Conservation (phyloP, 2,113 vertebrate genomes). For the Hiodon alosoides region DNA sequence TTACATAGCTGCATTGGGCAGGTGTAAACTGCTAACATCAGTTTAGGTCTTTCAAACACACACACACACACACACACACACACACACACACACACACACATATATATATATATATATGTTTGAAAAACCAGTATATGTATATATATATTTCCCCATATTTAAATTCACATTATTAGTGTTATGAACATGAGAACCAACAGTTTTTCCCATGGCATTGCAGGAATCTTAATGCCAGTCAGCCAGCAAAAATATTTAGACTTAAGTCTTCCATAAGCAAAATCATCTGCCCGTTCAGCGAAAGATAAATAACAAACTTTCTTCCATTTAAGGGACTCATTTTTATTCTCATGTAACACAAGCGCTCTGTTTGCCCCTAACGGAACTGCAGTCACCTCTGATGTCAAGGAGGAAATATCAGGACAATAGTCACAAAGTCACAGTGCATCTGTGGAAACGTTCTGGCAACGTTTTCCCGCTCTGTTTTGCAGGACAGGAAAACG, state of each 20-base stretch:
- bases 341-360: not conserved
- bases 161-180: no score
- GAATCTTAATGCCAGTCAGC: not conserved
- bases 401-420: not conserved
- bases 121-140: no score
- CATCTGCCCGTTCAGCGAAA: not conserved
- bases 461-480: not conserved
- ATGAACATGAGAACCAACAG: not conserved
- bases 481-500: not conserved
- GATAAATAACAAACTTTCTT: not conserved
- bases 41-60: no score
- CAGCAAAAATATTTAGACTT: conserved; percentile 16
- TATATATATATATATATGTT: no score
- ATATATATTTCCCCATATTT: no score
- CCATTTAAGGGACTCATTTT: conserved; percentile 2
- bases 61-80: no score
- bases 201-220: not conserved
- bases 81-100: no score
- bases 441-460: conserved; percentile 4
- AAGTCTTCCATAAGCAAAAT: conserved; percentile 10
- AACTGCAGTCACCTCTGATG: conserved; percentile 10
- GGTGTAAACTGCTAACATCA: no score
- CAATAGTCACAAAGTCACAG: not conserved
- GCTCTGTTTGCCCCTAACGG: conserved; percentile 8
- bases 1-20: no score